Conservation (phyloP, 2,888 invertebrate species). For the Drosophila imparisetae region DNA sequence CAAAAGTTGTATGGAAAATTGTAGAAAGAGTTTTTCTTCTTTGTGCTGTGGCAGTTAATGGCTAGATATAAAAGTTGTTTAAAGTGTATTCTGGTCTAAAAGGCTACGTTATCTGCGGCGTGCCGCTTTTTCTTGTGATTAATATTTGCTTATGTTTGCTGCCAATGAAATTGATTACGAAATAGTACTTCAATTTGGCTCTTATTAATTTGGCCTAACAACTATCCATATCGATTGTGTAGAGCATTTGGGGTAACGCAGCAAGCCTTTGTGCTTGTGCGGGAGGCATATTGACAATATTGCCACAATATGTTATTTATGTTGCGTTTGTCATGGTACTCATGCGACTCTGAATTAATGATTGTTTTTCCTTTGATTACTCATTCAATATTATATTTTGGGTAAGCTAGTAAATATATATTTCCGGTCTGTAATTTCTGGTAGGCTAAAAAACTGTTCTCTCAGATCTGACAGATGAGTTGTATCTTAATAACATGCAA, state of each 20-base stretch:
- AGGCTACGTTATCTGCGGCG: neutral
- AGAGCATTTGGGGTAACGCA: neutral
- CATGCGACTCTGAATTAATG: neutral
- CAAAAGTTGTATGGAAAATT: neutral
- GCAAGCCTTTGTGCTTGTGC: slow-evolving; percentile 2
- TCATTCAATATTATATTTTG: neutral
- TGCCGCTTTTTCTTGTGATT: neutral
- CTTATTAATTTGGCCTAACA: slow-evolving; percentile 56
- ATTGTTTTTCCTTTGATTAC: neutral
- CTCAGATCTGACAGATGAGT: too few relatives aligned
- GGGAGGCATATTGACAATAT: slow-evolving; percentile 3
- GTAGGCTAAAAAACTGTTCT: neutral
- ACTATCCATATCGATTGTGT: slow-evolving; percentile 27
- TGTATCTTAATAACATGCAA: neutral
- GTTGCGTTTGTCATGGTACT: neutral
- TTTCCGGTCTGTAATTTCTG: neutral
- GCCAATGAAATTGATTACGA: slow-evolving; percentile 26
- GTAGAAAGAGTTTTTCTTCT: neutral
- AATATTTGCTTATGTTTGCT: neutral
- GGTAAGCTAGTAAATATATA: neutral
- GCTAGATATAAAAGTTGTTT: neutral
- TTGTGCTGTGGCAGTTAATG: neutral
- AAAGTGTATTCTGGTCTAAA: neutral
- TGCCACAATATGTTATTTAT: slow-evolving; percentile 7
- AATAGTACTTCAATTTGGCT: slow-evolving; percentile 35